Evolutionary conservation across 2,113 vertebrate genomes (phyloP).

Genomic region (Dryoscopus gambensis): DNA sequence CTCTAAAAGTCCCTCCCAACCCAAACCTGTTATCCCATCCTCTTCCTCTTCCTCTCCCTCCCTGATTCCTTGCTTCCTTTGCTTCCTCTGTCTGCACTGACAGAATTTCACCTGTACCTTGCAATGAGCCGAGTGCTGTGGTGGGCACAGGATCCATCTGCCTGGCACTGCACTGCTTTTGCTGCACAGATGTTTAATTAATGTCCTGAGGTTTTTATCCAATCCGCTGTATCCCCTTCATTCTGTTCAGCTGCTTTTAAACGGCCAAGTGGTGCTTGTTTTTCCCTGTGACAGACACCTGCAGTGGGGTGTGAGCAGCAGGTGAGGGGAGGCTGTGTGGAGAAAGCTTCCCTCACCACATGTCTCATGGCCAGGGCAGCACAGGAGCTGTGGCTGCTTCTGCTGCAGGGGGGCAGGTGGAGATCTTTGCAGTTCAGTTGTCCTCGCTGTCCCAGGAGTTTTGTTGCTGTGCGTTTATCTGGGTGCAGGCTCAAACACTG

Average conservation of each 20-base stretch:
- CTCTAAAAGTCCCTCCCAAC: not conserved
- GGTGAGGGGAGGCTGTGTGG: too few relatives aligned
- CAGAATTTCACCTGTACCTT: not conserved
- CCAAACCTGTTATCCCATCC: too few relatives aligned
- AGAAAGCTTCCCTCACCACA: not conserved
- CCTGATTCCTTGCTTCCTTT: not conserved
- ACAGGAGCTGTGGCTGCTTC: not conserved
- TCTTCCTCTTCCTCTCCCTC: not conserved
- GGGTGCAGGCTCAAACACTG: not conserved
- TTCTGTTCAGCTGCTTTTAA: not conserved
- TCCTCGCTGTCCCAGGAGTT: too few relatives aligned
- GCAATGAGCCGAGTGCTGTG: fast-evolving
- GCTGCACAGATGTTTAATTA: not conserved
- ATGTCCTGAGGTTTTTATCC: not conserved
- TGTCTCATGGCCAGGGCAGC: fast-evolving
- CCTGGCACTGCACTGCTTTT: not conserved
- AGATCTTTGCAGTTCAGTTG: fast-evolving
- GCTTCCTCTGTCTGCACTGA: not conserved
- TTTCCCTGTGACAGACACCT: not conserved
- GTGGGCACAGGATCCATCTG: not conserved
- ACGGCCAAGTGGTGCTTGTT: fast-evolving
- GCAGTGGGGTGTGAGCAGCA: not conserved
- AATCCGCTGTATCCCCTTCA: fast-evolving
- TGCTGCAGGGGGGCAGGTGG: not conserved
- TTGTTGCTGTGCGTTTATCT: not conserved